Evolutionary conservation across 2,113 vertebrate species (phyloP), one percentile per base, ranked within the genome.

Genomic region (Grammomys surdaster): DNA sequence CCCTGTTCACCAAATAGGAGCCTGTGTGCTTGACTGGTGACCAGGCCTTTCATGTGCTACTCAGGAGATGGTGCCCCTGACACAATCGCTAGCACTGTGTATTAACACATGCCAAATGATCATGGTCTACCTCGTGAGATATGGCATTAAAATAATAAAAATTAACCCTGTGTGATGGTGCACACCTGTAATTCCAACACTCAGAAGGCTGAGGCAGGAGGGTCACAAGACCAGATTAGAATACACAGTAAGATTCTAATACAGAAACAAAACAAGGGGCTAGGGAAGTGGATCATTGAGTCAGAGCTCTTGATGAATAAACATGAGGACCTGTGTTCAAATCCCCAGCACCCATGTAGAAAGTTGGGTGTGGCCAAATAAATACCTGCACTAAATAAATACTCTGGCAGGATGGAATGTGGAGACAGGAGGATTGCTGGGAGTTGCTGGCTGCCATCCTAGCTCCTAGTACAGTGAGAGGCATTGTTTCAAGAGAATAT

Each of bases 21-120:
- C 31, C 58, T 0, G 0, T 54, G 24, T 77, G 60, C 28, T 63
- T 11, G 0, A 43, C 0, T 28, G 20, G 17, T 24, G 19, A 56
- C 26, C 40, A 63, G 31, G n/a, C 63, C 13, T 24, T 43, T 43
- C 72, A 3, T n/a, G 51, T 81, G 17, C 77, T 2, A 1, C 40
- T 19, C 40, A 20, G 58, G 56, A n/a, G 56, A 40, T 11, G 28
- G 36, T 26, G 19, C 6, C 3, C 36, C n/a, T 46, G 5, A 87
- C 0, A 13, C 0, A 10, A 51, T 12, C 1, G 1, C 31, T 13
- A 69, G 43, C 6, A 10, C 56, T 46, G 40, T 33, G n/a, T 72
- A 19, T 56, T 43, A 56, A 16, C n/a, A 77, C 22, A 46, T 48
- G 56, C 14, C 40, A 63, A 36, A 22, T 56, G 26, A 46, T 31